Evolutionary conservation across 1,140 invertebrate genomes (phyloP), one percentile per base, ranked within the genome.

Genomic region (Drosophila kohkoa): DNA sequence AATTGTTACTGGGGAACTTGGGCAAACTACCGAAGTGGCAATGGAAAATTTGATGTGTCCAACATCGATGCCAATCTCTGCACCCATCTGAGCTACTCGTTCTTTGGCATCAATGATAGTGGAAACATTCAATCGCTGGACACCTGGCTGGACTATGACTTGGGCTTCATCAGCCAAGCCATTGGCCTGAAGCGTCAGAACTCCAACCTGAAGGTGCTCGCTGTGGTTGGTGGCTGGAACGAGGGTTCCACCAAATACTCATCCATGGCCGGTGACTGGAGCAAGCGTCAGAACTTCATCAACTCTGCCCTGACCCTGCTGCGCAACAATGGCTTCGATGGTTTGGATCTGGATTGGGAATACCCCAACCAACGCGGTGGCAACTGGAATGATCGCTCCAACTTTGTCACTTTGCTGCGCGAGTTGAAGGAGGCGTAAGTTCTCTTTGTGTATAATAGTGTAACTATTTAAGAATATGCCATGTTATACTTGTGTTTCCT

Each of bases 311-410:
- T 96, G 1, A 71, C 92, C 0, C 95, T 96, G 73, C 65, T 96
- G 0, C 81, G 92, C 49, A 93, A 93, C 32, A 93, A 96, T 75
- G 93, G 93, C 5, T 97, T 97, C 69, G 96, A 97, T 90, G 96
- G 96, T 1, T 93, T 97, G 15, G 96, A 97, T 87, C 13, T 97
- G 2, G 96, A 97, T 83, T 97, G 96, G 96, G 96, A 97, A 70
- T 97, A 96, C 76, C 96, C 96, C 1, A 94, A 93, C 28, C 94
- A 95, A 73, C 92, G 96, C 62, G 96, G 95, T 51, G 94, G 95
- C 1, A 92, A 93, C n/a, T 71, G 93, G 25, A 92, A 93, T 59
- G 92, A 94, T 75, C 90, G 93, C 7, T 62, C 91, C 66, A 93
- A 95, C 91, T 94, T 94, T 88, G 91, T 94, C 60, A 86, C 93